Conservation (phyloP, 2,797 vertebrate species). For the Coreius guichenoti region DNA sequence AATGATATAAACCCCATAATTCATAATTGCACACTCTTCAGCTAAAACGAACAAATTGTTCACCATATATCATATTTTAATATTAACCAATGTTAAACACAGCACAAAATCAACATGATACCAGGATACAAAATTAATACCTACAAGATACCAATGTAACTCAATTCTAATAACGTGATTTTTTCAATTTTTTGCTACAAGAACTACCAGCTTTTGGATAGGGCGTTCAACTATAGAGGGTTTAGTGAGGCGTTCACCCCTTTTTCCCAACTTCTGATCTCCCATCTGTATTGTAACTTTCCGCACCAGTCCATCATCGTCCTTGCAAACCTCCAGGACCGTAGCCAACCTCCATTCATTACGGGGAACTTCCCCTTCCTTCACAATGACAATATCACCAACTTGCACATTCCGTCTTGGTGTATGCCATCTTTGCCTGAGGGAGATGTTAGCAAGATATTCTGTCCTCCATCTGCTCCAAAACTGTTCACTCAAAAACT, state of each 20-base stretch:
- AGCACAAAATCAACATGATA: too few relatives aligned
- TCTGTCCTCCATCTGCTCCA: slow-evolving; percentile 49
- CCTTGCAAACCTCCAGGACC: slow-evolving; percentile 14
- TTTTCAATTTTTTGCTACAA: neutral
- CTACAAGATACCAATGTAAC: neutral
- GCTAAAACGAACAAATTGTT: too few relatives aligned
- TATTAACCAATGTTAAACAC: too few relatives aligned
- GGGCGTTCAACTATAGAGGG: slow-evolving; percentile 41
- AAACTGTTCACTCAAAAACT: slow-evolving; percentile 35
- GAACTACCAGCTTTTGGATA: slow-evolving; percentile 44
- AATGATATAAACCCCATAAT: too few relatives aligned
- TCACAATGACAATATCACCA: slow-evolving; percentile 46
- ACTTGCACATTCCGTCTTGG: slow-evolving; percentile 35
- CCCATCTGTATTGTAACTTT: slow-evolving; percentile 33
- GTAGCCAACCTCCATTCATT: slow-evolving; percentile 49
- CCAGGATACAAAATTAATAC: too few relatives aligned
- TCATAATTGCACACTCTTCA: too few relatives aligned
- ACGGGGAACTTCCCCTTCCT: slow-evolving; percentile 23
- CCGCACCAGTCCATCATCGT: slow-evolving; percentile 28
- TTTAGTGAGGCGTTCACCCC: slow-evolving; percentile 8
- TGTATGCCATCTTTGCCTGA: slow-evolving; percentile 43
- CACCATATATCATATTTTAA: too few relatives aligned
- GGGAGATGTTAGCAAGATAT: slow-evolving; percentile 32
- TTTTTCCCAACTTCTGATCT: slow-evolving; percentile 17
- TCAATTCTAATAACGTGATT: neutral